Evolutionary conservation across 2,888 invertebrate species (phyloP), one percentile per base, ranked within the genome.

Genomic region (Cactoblastis cactorum): DNA sequence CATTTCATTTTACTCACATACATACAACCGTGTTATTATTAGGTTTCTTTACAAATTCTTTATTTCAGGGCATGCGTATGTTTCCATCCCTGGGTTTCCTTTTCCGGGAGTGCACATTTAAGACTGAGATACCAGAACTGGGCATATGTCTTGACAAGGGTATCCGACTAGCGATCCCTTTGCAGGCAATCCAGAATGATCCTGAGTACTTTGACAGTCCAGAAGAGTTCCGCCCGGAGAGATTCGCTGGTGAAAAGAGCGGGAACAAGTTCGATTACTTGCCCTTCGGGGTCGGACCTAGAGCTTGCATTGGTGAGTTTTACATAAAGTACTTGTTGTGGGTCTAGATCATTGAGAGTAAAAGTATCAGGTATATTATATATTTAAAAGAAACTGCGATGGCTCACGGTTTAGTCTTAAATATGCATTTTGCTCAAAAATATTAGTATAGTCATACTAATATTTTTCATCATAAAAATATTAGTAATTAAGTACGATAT

Each of bases 221-320:
- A 0, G 61, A 70, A 1, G 65, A 70, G 56, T 83, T 80, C 52
- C 64, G 71, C 0, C 82, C 83, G 1, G 80, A 81, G 46, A 62
- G 82, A 19, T 81, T 81, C 49, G 50, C 75, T 0, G 69, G 61
- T 5, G 63, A 61, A 35, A 53, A 56, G 28, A 49, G 59, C 18
- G 57, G 62, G 12, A 63, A 69, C 51, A 76, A 75, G 50, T 70
- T 62, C 28, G 69, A 74, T 0, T 80, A 76, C 51, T 55, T 80
- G 46, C 81, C 81, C 0, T 81, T 81, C 49, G 81, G 80, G 8
- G 70, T 70, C 0, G 80, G 80, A 47, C 80, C 80, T 9, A 72
- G 81, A 0, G 69, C 73, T 43, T 81, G 81, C 51, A 79, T 78
- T 17, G 81, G 79, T 81, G 38, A 68, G 73, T 56, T 53, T 22